Base-by-base conservation (phyloP, 2,888 invertebrate genomes). In the Cephus spinipes region DNA sequence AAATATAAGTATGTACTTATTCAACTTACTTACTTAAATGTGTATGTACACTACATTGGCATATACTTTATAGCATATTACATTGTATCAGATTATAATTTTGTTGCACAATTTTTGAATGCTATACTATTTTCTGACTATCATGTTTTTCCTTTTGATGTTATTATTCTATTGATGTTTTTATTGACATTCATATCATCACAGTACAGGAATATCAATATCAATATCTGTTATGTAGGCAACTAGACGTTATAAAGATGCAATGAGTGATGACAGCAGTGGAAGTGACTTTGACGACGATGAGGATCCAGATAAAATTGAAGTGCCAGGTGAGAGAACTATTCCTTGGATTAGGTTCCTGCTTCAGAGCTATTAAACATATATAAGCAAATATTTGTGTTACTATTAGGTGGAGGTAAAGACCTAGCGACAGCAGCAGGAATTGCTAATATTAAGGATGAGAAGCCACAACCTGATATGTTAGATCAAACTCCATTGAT, bases 281-380 rank as follows among this genome's bases (percentile, higher is more conserved):
- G 94, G 94, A 73, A 94, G 94, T 68, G 96, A 96, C 90, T 96
- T 96, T 88, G 96, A 96, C 90, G 96, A 97, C 87, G 97, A 97
- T 91, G 97, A 96, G 86, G 97, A 97, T 93, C 97, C 97, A 79
- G 97, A 97, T 92, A 97, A 96, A 92, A 95, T 97, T 92, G 96
- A 97, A 94, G 97, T 97, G 73, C 97, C 97, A 91, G 97, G 97
- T 96, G 92, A 92, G 91, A 88, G 78, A 73, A 2, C 23, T 30
- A 34, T 68, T 76, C 77, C 31, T 79, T 32, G 6, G 1, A 6
- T 40, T 15, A 15, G 15, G 6, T 15, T 15, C 6, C 40, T 40
- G 15, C 34, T 15, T 77, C 76, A 68, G n/a, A 15, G 36, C 75
- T 76, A 40, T 73, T 75, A 75, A n/a, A 31, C 11, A 75, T 32